These are phyloP conservation scores for Pachydiplax longipennis DNA, from an alignment of 2,888 invertebrate genomes.

Conservation along the genomic window DNA sequence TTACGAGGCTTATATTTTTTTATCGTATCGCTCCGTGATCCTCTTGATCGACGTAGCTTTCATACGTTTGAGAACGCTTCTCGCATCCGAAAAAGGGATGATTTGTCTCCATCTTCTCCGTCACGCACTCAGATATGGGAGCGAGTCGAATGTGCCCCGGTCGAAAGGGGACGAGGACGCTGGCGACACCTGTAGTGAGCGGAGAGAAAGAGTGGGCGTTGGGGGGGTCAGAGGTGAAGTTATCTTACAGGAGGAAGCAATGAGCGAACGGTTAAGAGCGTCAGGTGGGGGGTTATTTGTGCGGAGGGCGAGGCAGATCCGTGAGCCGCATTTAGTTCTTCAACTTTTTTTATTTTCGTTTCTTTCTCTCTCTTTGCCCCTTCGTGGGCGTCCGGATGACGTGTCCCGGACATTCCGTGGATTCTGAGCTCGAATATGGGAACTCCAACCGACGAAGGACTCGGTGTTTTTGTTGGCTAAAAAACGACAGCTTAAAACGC, in stretches of 20 bases:
- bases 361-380: not conserved
- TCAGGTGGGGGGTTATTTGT: not conserved
- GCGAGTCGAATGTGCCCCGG: not conserved
- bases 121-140: not conserved
- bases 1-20: not conserved
- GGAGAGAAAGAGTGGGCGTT: not conserved
- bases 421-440: constrained; percentile 1
- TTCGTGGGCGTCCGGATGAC: constrained; percentile 33
- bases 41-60: not conserved
- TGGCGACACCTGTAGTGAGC: not conserved
- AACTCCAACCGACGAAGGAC: not conserved
- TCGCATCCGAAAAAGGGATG: not conserved
- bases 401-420: constrained; percentile 42
- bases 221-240: not conserved
- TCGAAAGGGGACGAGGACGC: not conserved
- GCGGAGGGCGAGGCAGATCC: constrained; percentile 32
- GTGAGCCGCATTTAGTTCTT: constrained; percentile 6
- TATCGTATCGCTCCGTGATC: not conserved
- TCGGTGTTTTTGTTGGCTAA: not conserved
- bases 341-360: not conserved
- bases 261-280: not conserved
- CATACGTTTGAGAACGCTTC: not conserved
- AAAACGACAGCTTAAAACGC: not conserved
- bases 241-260: not conserved
- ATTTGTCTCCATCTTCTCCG: not conserved